phyloP scores from a whole-genome alignment of 2,888 invertebrate species.

The Deilephila porcellus region DNA sequence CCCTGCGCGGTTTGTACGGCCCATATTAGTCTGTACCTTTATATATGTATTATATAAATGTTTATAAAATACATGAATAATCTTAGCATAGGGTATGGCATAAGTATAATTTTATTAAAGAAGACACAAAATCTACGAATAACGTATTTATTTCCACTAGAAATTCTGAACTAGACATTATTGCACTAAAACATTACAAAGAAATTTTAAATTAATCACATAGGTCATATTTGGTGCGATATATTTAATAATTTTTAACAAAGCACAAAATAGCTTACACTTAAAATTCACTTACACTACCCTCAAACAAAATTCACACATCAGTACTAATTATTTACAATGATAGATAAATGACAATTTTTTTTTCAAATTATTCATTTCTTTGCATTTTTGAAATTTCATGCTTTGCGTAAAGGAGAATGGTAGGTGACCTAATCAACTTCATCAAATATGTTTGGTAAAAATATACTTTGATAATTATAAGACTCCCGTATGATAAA shows the following conservation, averaged over 20 bases:
- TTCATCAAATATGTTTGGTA: too few relatives aligned
- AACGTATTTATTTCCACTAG: constrained; percentile 63
- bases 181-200: constrained; percentile 63
- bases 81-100: too few relatives aligned
- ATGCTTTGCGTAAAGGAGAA: not conserved
- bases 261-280: constrained; percentile 12
- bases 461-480: too few relatives aligned
- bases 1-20: too few relatives aligned
- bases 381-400: not conserved
- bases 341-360: not conserved
- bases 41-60: too few relatives aligned
- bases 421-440: too few relatives aligned
- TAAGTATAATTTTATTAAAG: not conserved
- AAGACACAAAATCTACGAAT: constrained; percentile 35
- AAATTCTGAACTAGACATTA: constrained; percentile 66
- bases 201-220: constrained; percentile 38
- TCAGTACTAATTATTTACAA: constrained; percentile 7
- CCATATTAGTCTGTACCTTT: too few relatives aligned
- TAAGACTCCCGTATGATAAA: too few relatives aligned
- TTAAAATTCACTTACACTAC: not conserved
- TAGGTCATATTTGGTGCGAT: constrained; percentile 60
- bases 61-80: too few relatives aligned
- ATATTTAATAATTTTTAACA: constrained; percentile 41
- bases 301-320: not conserved
- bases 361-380: not conserved